phyloP scores from a whole-genome alignment of 2,113 vertebrate genomes.

The Hippoglossus stenolepis region DNA sequence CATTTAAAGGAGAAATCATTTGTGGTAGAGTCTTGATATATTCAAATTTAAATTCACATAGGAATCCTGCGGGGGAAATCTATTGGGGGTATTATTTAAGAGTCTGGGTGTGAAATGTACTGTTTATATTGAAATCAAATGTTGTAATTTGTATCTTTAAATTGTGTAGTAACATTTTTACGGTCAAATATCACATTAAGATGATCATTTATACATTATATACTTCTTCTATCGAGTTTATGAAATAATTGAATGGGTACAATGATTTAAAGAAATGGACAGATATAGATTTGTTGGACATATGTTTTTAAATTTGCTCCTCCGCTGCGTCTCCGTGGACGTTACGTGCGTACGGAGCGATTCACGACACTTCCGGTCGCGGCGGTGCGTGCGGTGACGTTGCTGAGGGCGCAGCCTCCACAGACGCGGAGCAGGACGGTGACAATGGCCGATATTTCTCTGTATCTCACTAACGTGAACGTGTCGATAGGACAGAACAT shows the following conservation, averaged over 20 bases:
- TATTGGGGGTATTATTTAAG: too few species aligned
- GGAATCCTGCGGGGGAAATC: too few species aligned
- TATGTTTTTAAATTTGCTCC: not conserved
- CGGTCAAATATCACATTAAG: too few species aligned
- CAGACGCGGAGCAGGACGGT: slow-evolving; percentile 48
- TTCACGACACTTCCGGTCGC: slow-evolving; percentile 55
- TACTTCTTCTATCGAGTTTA: too few species aligned
- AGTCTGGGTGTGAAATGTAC: too few species aligned
- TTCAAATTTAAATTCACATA: too few species aligned
- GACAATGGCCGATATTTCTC: slow-evolving; percentile 76
- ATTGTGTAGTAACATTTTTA: too few species aligned
- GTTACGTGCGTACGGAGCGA: not conserved
- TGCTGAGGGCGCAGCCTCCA: slow-evolving; percentile 51
- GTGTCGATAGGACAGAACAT: slow-evolving; percentile 66
- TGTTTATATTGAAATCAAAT: too few species aligned
- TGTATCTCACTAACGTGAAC: slow-evolving; percentile 72
- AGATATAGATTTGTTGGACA: not conserved
- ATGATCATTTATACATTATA: too few species aligned
- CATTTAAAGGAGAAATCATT: too few species aligned
- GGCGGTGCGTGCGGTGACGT: slow-evolving; percentile 21
- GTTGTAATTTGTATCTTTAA: too few species aligned
- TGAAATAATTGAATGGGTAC: not conserved
- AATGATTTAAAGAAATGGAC: not conserved
- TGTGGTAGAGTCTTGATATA: too few species aligned
- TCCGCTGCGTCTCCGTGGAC: not conserved